These are phyloP conservation scores for Listrodromus nycthemerus DNA, from an alignment of 2,888 invertebrate genomes.

Conservation along the genomic window DNA sequence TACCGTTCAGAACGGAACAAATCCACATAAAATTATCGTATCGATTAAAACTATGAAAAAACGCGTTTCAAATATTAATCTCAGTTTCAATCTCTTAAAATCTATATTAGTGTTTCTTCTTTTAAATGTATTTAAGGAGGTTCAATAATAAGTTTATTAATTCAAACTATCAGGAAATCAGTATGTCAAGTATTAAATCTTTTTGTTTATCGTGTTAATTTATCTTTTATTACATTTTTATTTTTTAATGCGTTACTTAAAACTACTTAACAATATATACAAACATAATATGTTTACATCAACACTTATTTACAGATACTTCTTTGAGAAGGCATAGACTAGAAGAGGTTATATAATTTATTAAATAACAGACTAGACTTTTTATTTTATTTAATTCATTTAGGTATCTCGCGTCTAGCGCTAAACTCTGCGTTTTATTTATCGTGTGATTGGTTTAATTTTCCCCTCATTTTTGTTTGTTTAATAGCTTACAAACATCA, in stretches of 20 bases:
- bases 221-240: conserved; percentile 72
- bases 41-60: conserved; percentile 30
- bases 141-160: conserved; percentile 52
- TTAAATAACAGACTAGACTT: conserved; percentile 69
- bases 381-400: conserved; percentile 55
- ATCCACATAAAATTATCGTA: conserved; percentile 31
- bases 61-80: conserved; percentile 35
- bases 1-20: conserved; percentile 33
- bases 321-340: conserved; percentile 71
- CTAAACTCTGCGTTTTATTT: conserved; percentile 59
- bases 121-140: conserved; percentile 40
- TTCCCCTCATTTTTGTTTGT: conserved; percentile 31
- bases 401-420: conserved; percentile 64
- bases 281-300: conserved; percentile 75
- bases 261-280: conserved; percentile 76
- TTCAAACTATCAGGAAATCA: conserved; percentile 65
- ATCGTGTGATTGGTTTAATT: conserved; percentile 43
- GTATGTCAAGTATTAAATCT: conserved; percentile 64
- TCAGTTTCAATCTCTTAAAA: conserved; percentile 26
- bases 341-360: conserved; percentile 69
- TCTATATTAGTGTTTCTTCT: conserved; percentile 26
- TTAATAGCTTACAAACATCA: conserved; percentile 63
- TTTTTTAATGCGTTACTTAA: conserved; percentile 71
- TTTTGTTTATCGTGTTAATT: conserved; percentile 69
- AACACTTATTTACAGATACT: conserved; percentile 74